Evolutionary conservation across 2,797 vertebrate genomes (phyloP).

Genomic region (Hoplostethus mediterraneus): DNA sequence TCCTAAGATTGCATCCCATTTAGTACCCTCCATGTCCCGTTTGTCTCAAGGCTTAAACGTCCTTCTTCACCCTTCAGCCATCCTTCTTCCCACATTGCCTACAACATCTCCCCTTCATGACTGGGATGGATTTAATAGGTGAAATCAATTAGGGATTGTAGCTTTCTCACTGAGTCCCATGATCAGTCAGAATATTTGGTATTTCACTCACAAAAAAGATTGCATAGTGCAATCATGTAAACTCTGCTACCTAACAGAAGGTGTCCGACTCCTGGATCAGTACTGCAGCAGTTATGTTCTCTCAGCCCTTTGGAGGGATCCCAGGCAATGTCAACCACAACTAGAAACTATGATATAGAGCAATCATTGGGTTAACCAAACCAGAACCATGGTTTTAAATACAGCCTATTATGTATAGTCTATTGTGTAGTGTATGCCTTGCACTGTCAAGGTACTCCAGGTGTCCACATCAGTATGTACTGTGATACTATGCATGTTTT

Average conservation of each 20-base stretch:
- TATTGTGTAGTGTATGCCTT: background rate
- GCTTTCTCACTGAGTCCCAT: background rate
- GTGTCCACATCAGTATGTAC: background rate
- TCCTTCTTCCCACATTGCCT: no score
- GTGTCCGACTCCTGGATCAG: no score
- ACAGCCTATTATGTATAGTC: background rate
- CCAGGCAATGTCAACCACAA: no score
- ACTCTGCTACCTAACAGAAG: no score
- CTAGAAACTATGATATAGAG: no score
- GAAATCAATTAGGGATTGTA: slow-evolving; percentile 27
- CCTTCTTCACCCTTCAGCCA: background rate
- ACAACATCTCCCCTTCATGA: background rate
- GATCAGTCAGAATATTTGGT: background rate
- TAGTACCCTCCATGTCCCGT: background rate
- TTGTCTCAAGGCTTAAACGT: background rate
- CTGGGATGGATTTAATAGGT: slow-evolving; percentile 18
- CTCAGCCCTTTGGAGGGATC: no score
- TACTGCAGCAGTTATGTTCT: no score
- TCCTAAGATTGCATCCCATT: slow-evolving; percentile 6
- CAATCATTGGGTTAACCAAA: no score
- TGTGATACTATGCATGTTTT: no score
- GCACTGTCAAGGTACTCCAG: background rate
- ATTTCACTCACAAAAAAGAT: background rate
- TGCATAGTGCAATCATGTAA: no score
- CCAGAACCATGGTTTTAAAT: no score